phyloP scores from a whole-genome alignment of 1,140 invertebrate genomes.

The Conus betulinus region DNA sequence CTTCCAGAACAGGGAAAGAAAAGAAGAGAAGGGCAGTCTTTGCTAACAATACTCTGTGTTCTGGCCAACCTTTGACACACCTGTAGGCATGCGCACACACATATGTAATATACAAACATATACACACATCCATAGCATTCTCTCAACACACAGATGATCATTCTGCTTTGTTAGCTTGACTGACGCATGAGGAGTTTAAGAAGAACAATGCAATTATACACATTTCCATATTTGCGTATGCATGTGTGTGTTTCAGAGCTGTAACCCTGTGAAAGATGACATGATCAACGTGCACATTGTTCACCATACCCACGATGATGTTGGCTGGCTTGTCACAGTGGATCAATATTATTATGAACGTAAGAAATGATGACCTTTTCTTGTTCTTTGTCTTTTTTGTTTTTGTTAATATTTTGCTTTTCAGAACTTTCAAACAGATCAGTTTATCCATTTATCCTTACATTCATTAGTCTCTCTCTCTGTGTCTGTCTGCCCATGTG shows the following conservation, averaged over 20 bases:
- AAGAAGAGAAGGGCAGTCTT: too few species aligned
- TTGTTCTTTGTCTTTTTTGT: not conserved
- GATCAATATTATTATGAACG: slow-evolving; percentile 86
- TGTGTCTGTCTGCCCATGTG: slow-evolving; percentile 78
- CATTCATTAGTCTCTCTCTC: slow-evolving; percentile 75
- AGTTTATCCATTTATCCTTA: slow-evolving; percentile 86
- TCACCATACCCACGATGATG: slow-evolving; percentile 87
- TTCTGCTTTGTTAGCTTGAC: too few species aligned
- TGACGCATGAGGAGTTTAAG: too few species aligned
- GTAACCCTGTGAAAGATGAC: slow-evolving; percentile 63
- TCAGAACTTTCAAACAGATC: too few species aligned
- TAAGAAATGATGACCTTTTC: slow-evolving; percentile 26
- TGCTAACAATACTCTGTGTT: too few species aligned
- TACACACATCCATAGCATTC: too few species aligned
- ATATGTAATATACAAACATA: too few species aligned
- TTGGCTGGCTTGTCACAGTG: slow-evolving; percentile 93
- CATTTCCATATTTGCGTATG: not conserved
- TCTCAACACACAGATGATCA: too few species aligned
- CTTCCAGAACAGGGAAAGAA: too few species aligned
- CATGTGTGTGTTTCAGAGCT: slow-evolving; percentile 53
- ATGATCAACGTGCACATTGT: slow-evolving; percentile 81
- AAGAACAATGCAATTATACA: too few species aligned
- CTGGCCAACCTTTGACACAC: too few species aligned
- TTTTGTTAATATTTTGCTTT: not conserved
- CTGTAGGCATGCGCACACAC: too few species aligned